These are phyloP conservation scores for Hafferia zeledoni DNA, from an alignment of 2,797 vertebrate species.

Conservation along the genomic window DNA sequence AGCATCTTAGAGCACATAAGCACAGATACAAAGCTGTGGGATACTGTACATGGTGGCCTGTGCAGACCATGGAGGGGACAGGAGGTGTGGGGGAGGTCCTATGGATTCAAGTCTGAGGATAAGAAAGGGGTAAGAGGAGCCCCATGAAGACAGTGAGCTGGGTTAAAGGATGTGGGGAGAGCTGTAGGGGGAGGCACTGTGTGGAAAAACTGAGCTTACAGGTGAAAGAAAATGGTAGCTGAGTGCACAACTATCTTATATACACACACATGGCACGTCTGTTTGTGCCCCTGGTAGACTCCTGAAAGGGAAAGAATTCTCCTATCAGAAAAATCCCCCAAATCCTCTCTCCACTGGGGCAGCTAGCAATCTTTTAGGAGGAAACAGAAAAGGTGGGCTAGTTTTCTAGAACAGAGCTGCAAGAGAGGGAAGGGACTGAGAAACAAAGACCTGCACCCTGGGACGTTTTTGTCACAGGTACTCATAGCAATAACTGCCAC, in stretches of 20 bases:
- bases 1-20: rapidly evolving
- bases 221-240: neutral
- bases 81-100: neutral
- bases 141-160: neutral
- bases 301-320: neutral
- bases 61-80: rapidly evolving
- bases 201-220: neutral
- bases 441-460: neutral
- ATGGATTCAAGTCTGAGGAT: neutral
- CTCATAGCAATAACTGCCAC: neutral
- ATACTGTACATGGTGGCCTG: neutral
- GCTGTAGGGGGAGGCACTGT: neutral
- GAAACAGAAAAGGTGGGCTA: neutral
- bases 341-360: neutral
- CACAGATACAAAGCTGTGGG: neutral
- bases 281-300: neutral
- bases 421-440: neutral
- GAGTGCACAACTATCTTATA: neutral
- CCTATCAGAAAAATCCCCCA: neutral
- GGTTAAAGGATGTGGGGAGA: neutral
- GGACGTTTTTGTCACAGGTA: neutral
- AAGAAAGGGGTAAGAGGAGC: neutral
- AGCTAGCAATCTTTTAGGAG: neutral
- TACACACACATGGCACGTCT: neutral
- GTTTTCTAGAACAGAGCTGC: neutral